Evolutionary conservation across 2,888 invertebrate species (phyloP).

Genomic region (Trichopria drosophilae): DNA sequence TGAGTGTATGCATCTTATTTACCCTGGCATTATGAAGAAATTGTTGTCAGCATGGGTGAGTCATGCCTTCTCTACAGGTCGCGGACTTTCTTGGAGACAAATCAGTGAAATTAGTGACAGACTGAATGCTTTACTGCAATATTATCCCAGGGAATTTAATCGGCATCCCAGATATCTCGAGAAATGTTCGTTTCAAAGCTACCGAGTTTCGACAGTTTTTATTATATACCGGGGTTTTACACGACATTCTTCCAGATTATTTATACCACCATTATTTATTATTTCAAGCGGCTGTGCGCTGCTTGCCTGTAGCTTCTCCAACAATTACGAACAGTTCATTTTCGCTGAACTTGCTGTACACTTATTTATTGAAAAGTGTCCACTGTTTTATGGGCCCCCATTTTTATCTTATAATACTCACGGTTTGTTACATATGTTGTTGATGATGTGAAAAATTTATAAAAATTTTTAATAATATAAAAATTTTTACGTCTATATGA

Average conservation of each 20-base stretch:
- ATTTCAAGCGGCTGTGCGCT: slow-evolving; percentile 34
- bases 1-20: slow-evolving; percentile 34
- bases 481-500: too few relatives aligned
- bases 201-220: slow-evolving; percentile 41
- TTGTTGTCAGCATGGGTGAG: slow-evolving; percentile 21
- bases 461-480: too few relatives aligned
- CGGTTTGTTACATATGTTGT: slow-evolving; percentile 24
- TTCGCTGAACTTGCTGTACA: slow-evolving; percentile 14
- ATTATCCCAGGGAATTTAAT: slow-evolving; percentile 40
- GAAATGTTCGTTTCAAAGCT: slow-evolving; percentile 35
- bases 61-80: too few relatives aligned
- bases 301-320: too few relatives aligned
- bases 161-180: slow-evolving; percentile 33
- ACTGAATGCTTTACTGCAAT: slow-evolving; percentile 22
- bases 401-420: slow-evolving; percentile 29
- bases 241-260: slow-evolving; percentile 28
- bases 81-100: slow-evolving; percentile 18
- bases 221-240: slow-evolving; percentile 42
- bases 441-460: slow-evolving; percentile 24
- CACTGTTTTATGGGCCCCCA: slow-evolving; percentile 13
- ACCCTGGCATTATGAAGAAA: slow-evolving; percentile 30
- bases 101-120: slow-evolving; percentile 23
- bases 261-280: slow-evolving; percentile 38
- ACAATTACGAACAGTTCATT: neutral
- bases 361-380: slow-evolving; percentile 18